These are phyloP conservation scores for Hydrozoanthus gracilis DNA, from an alignment of 92 coral and sea anemone species.

Conservation along the genomic window DNA sequence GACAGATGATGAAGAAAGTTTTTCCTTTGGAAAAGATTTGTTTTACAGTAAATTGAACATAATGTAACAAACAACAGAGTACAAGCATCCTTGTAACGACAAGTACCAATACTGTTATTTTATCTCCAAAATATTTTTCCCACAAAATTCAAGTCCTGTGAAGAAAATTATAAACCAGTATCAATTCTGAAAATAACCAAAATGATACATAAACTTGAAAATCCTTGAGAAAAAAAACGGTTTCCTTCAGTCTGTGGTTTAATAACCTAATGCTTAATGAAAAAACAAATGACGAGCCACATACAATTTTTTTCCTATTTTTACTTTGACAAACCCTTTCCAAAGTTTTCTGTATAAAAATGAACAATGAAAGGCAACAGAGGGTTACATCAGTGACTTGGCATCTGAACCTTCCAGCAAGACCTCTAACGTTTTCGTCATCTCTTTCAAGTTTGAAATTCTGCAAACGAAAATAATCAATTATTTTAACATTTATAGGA, in stretches of 20 bases:
- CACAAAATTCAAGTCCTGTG: background rate
- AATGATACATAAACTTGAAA: conserved; percentile 1
- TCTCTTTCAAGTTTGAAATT: conserved; percentile 79
- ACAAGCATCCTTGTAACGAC: background rate
- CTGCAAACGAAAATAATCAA: conserved; percentile 41
- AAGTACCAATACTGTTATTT: background rate
- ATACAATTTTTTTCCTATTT: conserved; percentile 20
- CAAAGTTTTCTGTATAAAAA: conserved; percentile 19
- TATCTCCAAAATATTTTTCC: background rate
- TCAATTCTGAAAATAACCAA: background rate
- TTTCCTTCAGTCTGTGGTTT: conserved; percentile 37
- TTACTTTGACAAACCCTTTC: conserved; percentile 36
- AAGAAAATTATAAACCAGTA: background rate
- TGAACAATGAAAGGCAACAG: background rate
- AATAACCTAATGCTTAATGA: background rate
- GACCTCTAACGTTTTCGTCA: conserved; percentile 82
- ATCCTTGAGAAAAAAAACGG: background rate
- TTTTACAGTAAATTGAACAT: background rate
- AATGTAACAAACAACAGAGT: background rate
- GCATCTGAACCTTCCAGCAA: conserved; percentile 87
- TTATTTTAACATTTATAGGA: too few relatives aligned
- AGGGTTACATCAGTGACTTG: conserved; percentile 66
- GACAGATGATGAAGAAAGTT: background rate
- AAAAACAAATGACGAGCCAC: conserved; percentile 10
- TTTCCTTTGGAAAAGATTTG: conserved; percentile 46